Evolutionary conservation across 2,888 invertebrate genomes (phyloP), one percentile per base, ranked within the genome.

Genomic region (Lasioglossum marginatum): DNA sequence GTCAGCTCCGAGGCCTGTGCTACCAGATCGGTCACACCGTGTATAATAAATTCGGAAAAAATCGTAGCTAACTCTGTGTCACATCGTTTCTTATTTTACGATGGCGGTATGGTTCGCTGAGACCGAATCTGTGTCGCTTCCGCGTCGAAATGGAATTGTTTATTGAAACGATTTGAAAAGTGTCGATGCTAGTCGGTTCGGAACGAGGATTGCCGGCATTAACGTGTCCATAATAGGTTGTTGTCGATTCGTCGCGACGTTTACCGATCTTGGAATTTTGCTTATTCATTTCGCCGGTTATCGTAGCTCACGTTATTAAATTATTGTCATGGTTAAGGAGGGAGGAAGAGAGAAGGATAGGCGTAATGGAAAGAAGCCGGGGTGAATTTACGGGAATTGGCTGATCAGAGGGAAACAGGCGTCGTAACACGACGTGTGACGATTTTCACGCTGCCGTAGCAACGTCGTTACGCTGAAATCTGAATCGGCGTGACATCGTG

Each of bases 401-500:
- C 76, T 63, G 66, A 78, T 78, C 78, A 81, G 78, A 77, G 77
- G 71, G 72, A 48, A 87, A 75, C 77, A 76, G 81, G 75, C 66
- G 72, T 63, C 76, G 63, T 71, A 66, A 72, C 71, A 52, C 74
- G 81, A 60, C 82, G 63, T 77, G 70, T 77, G 81, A 79, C 90
- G 88, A 90, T 90, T 90, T 90, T 87, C 90, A 83, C 83, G 83
- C 75, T 72, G 79, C 81, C 82, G 86, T 80, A 78, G 82, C 81
- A 82, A 84, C 90, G 82, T 88, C 84, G 87, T 88, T 88, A 89
- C 85, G 84, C 40, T 81, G 89, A 89, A 91, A 89, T 88, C 83
- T 88, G 88, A 88, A 88, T 86, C 89, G 91, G 86, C 83, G 87
- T 89, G 91, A 85, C 91, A 88, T 82, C 86, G 85, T 86, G 89